phyloP scores from a whole-genome alignment of 2,797 vertebrate genomes.

The Sebastes miniatus region DNA sequence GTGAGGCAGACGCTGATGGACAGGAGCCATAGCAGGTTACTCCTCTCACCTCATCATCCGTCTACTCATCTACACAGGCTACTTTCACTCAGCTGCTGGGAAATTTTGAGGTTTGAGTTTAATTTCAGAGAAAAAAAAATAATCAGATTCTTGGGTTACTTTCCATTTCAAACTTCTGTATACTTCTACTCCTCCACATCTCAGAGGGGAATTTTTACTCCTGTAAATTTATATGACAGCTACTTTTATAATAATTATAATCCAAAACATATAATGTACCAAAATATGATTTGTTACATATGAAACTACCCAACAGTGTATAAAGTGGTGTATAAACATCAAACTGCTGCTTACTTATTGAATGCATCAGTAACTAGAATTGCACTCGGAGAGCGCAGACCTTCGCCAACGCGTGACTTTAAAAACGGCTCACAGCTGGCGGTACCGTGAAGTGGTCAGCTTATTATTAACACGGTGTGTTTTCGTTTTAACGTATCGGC shows the following conservation, averaged over 20 bases:
- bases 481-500: no score
- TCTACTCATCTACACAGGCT: background rate
- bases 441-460: no score
- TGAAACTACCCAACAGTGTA: background rate
- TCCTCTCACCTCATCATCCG: background rate
- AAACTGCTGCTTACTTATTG: no score
- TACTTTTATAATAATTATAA: background rate
- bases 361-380: no score
- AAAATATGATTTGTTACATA: background rate
- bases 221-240: background rate
- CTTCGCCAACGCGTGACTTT: no score
- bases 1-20: conserved; percentile 57
- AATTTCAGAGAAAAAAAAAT: background rate
- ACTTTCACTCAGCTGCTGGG: background rate
- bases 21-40: conserved; percentile 31
- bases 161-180: background rate
- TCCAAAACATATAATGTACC: background rate
- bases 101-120: background rate
- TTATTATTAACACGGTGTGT: no score
- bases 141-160: background rate
- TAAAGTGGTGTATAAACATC: background rate
- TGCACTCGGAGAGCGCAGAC: no score
- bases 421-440: no score
- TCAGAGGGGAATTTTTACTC: background rate
- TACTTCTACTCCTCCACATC: background rate